Conservation (phyloP, 1,140 invertebrate species). For the Bombus huntii region DNA sequence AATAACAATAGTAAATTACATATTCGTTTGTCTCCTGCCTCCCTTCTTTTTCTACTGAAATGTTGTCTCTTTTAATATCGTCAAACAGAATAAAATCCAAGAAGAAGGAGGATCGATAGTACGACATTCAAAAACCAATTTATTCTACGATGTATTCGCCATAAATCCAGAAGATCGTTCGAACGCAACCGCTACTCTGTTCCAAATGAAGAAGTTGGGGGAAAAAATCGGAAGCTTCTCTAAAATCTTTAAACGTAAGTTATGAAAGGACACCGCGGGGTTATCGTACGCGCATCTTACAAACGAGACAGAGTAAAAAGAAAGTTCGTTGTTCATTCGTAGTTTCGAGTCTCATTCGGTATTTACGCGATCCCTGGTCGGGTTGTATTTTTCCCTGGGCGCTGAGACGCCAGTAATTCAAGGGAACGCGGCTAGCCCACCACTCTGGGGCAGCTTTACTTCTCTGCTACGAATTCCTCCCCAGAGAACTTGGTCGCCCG, state of each 20-base stretch:
- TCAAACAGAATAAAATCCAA: too few relatives aligned
- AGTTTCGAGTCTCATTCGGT: slow-evolving; percentile 49
- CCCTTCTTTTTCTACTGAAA: too few relatives aligned
- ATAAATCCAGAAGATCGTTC: too few relatives aligned
- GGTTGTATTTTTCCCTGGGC: slow-evolving; percentile 52
- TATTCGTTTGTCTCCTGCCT: too few relatives aligned
- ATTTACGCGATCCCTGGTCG: slow-evolving; percentile 44
- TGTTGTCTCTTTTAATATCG: too few relatives aligned
- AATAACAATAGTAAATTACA: too few relatives aligned
- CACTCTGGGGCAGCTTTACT: slow-evolving; percentile 45
- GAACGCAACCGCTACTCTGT: too few relatives aligned
- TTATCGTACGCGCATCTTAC: neutral
- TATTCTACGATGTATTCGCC: too few relatives aligned
- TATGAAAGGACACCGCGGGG: neutral
- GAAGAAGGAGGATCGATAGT: too few relatives aligned
- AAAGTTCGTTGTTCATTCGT: slow-evolving; percentile 13
- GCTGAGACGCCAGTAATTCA: slow-evolving; percentile 51
- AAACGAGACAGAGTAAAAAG: neutral
- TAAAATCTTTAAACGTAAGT: neutral
- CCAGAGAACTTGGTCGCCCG: slow-evolving; percentile 26
- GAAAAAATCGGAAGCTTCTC: neutral
- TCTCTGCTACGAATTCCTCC: slow-evolving; percentile 52
- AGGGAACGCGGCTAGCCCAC: slow-evolving; percentile 42
- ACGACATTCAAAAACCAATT: too few relatives aligned
- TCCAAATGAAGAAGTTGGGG: neutral